Evolutionary conservation across 1,140 invertebrate species (phyloP).

Genomic region (Drosophila ananassae): DNA sequence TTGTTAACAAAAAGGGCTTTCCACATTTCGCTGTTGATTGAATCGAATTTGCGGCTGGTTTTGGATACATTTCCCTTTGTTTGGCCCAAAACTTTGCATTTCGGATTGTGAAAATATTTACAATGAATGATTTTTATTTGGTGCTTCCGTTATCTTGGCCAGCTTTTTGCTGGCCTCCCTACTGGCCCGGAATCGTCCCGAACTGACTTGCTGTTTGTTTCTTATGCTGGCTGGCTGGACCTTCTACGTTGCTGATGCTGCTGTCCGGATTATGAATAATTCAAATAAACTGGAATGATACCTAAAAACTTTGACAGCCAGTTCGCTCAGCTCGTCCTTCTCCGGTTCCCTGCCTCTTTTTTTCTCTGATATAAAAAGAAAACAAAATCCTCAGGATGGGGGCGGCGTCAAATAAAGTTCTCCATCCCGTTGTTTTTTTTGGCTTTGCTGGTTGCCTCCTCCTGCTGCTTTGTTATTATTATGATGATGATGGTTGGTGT

Average conservation of each 20-base stretch:
- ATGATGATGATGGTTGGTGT: constrained; percentile 71
- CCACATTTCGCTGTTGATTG: constrained; percentile 37
- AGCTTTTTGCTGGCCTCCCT: constrained; percentile 27
- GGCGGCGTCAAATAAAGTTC: constrained; percentile 68
- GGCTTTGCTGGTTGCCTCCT: constrained; percentile 6
- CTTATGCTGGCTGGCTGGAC: constrained; percentile 48
- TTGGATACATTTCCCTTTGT: constrained; percentile 43
- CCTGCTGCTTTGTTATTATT: constrained; percentile 66
- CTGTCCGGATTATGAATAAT: constrained; percentile 78
- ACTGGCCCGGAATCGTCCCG: constrained; percentile 28
- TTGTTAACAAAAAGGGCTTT: not conserved
- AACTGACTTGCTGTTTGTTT: constrained; percentile 52
- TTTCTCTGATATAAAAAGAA: constrained; percentile 18
- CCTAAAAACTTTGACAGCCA: constrained; percentile 80
- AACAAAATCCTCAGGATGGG: constrained; percentile 26
- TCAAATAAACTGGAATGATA: constrained; percentile 83
- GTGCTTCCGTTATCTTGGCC: constrained; percentile 68
- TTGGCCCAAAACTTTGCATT: constrained; percentile 19
- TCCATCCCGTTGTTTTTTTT: constrained; percentile 19
- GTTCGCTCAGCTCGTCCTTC: not conserved
- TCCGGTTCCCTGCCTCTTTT: not conserved
- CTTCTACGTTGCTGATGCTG: constrained; percentile 32
- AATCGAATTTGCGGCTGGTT: constrained; percentile 47
- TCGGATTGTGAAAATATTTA: constrained; percentile 57
- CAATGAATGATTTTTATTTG: constrained; percentile 79